Evolutionary conservation across 2,888 invertebrate species (phyloP).

Genomic region (Dryobota labecula): DNA sequence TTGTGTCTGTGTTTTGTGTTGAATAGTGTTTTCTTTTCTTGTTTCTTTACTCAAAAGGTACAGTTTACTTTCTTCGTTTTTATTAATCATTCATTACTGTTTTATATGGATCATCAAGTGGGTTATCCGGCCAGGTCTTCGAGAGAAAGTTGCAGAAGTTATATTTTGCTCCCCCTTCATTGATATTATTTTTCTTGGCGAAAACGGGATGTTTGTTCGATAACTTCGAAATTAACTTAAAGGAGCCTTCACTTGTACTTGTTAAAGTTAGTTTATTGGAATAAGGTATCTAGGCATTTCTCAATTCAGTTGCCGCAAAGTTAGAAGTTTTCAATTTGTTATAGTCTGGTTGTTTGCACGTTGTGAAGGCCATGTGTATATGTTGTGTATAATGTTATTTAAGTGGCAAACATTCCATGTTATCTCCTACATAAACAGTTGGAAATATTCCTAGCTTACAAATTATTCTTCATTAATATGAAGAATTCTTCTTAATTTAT

Average conservation of each 20-base stretch:
- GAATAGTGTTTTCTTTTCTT: conserved; percentile 46
- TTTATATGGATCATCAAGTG: conserved; percentile 50
- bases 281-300: conserved; percentile 45
- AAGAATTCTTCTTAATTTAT: conserved; percentile 11
- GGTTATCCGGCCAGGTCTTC: conserved; percentile 55
- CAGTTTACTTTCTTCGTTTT: conserved; percentile 32
- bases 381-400: conserved; percentile 38
- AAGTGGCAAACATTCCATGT: conserved; percentile 43
- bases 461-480: conserved; percentile 17
- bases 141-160: conserved; percentile 70
- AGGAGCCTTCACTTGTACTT: conserved; percentile 28
- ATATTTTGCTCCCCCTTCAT: conserved; percentile 47
- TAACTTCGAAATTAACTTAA: conserved; percentile 37
- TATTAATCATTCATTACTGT: conserved; percentile 24
- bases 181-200: conserved; percentile 49
- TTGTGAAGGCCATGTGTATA: conserved; percentile 52
- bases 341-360: conserved; percentile 18
- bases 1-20: conserved; percentile 74
- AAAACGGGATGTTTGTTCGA: conserved; percentile 46
- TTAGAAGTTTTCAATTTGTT: conserved; percentile 35
- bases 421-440: conserved; percentile 32
- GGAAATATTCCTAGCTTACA: conserved; percentile 18
- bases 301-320: conserved; percentile 29
- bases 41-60: conserved; percentile 61
- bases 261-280: conserved; percentile 46